Evolutionary conservation across 2,888 invertebrate genomes (phyloP), one percentile per base, ranked within the genome.

Genomic region (Phengaris alcon): DNA sequence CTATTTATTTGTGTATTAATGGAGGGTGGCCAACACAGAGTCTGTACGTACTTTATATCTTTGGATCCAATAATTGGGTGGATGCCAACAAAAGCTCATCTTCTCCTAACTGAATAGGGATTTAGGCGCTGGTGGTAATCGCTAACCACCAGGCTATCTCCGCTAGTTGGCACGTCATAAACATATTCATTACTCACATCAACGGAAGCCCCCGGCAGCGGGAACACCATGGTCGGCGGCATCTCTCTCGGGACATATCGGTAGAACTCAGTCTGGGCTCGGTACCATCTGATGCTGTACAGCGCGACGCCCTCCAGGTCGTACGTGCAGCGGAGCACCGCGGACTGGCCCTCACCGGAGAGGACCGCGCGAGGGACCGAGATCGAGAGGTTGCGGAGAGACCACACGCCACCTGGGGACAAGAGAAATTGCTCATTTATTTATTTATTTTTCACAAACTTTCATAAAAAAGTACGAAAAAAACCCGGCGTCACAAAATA

Each of bases 251-350:
- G 96, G 77, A 96, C 95, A 84, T 94, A 97, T 82, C 96, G 94
- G 90, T 96, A 97, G 93, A 97, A 97, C 89, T 97, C 97, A 7
- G 94, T 94, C 79, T 95, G 95, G 5, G 95, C 95, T 77, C 95
- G 94, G 88, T 96, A 96, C 97, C 97, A 97, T 84, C 95, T 95
- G 82, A 96, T 95, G 78, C 96, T 95, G 89, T 97, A 97, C 6
- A 97, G 94, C 0, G 94, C 94, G 0, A 95, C 95, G 0, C 94
- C 94, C 79, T 95, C 95, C 82, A 95, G 86, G 85, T 95, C 94
- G 82, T 95, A 95, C 55, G 94, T 90, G 82, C 95, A 94, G n/a
- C 91, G 85, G 77, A 95, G 87, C n/a, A 93, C 85, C 2, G 94
- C 94, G 0, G 93, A 85, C 82, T 90, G 88, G 0, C 90, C 91